A percentile compares a stretch with the other conserved stretches of the same genome.
Evolutionary conservation across 2,113 vertebrate species (phyloP).

Genomic region (Pristiophorus japonicus): DNA sequence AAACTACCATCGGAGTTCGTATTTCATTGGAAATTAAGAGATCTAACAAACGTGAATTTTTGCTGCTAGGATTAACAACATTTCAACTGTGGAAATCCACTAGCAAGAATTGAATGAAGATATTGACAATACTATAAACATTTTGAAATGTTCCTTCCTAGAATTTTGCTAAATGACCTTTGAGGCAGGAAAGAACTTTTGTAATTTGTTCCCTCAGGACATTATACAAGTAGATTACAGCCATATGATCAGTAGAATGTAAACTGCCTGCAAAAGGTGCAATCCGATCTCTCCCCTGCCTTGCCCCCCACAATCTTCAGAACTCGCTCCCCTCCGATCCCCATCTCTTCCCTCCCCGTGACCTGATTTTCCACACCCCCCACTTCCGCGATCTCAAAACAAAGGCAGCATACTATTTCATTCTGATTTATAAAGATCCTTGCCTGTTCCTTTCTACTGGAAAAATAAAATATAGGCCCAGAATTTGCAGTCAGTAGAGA

Average conservation of each 20-base stretch:
- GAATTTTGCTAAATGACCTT: neutral
- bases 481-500: too few relatives aligned
- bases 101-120: neutral
- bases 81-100: neutral
- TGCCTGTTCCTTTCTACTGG: neutral
- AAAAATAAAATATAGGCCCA: neutral
- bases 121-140: neutral
- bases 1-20: too few relatives aligned
- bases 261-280: too few relatives aligned
- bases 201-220: neutral
- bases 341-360: too few relatives aligned
- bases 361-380: too few relatives aligned
- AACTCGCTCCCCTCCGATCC: too few relatives aligned
- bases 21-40: too few relatives aligned
- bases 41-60: too few relatives aligned
- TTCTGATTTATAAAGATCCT: neutral
- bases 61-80: neutral
- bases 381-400: too few relatives aligned
- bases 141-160: neutral
- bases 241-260: too few relatives aligned
- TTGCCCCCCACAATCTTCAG: too few relatives aligned
- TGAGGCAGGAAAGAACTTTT: neutral
- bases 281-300: too few relatives aligned
- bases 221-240: neutral
- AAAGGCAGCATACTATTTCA: neutral